Evolutionary conservation across 2,113 vertebrate genomes (phyloP), one percentile per base, ranked within the genome.

Genomic region (Antennarius striatus): DNA sequence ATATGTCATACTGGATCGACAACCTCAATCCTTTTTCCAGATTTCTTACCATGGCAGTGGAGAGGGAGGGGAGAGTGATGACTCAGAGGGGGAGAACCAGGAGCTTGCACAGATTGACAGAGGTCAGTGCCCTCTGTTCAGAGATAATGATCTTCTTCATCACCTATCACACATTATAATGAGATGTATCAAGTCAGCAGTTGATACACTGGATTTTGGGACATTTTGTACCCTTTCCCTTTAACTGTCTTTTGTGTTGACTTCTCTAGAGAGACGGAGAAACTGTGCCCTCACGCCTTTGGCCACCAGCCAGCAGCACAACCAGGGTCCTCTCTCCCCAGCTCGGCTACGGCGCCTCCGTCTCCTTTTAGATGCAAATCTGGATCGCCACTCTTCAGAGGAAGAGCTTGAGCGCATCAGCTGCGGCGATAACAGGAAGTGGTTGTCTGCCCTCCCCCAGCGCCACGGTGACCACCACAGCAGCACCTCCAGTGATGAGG

Each of bases 41-140:
- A 96, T 97, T 90, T 96, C 95, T 56, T 96, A 92, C 82, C 93
- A 95, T 74, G 93, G 93, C 80, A 91, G 93, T 82, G 91, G 88
- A 49, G 94, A 96, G 80, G 95, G 94, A 75, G 91, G 86, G n/a
- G 95, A 96, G 90, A 97, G 95, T 28, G 95, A 97, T 6, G 95
- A 96, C 86, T 97, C 94, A 53, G 95, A 96, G 78, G 95, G 93
- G 67, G 95, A 97, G 86, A 97, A 97, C 89, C 95, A 95, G 85
- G 95, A 97, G 86, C 93, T 97, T 86, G 95, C 92, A 83, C 95
- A 96, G 87, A 97, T 97, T 50, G 95, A 97, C 80, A 93, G 93
- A 95, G 95, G 95, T 96, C 84, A n/a, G 79, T 61, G 45, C 32
- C 7, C 52, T 48, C 50, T 29, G 36, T 51, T 54, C 39, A 62